These are phyloP conservation scores for Psammodynastes pulverulentus DNA, from an alignment of 2,113 vertebrate species.

Conservation along the genomic window DNA sequence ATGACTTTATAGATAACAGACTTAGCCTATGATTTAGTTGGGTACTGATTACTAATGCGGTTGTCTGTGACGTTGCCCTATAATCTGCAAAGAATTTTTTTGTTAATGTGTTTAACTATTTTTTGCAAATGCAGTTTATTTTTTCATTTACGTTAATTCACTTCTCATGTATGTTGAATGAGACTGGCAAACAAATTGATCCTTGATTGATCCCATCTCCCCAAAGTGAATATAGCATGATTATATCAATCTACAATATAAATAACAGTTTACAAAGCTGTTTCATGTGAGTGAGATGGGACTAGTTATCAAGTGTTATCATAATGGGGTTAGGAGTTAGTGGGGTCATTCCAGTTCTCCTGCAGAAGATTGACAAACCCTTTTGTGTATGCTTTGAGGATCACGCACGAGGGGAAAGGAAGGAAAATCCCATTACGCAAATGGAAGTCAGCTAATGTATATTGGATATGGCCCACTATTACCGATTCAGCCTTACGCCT, in stretches of 20 bases:
- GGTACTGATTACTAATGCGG: slow-evolving; percentile 2
- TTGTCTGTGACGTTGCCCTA: neutral
- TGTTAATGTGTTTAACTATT: slow-evolving; percentile 10
- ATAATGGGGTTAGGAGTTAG: neutral
- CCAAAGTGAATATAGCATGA: neutral
- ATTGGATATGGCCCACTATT: neutral
- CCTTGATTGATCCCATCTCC: neutral
- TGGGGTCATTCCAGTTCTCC: neutral
- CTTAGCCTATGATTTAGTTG: neutral
- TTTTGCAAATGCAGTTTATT: neutral
- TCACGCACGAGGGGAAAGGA: neutral
- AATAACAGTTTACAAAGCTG: neutral
- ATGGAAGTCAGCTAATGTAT: neutral
- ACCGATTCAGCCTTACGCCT: neutral
- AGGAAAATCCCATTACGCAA: neutral
- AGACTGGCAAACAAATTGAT: slow-evolving; percentile 3
- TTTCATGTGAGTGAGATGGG: neutral
- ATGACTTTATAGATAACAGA: neutral
- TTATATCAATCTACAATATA: neutral
- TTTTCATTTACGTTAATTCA: slow-evolving; percentile 1
- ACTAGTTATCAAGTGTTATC: neutral
- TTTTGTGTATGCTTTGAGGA: neutral
- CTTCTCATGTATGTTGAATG: slow-evolving; percentile 1
- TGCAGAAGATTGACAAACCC: neutral
- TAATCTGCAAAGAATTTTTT: neutral